phyloP scores from a whole-genome alignment of 2,113 vertebrate species.

The Corapipo altera region DNA sequence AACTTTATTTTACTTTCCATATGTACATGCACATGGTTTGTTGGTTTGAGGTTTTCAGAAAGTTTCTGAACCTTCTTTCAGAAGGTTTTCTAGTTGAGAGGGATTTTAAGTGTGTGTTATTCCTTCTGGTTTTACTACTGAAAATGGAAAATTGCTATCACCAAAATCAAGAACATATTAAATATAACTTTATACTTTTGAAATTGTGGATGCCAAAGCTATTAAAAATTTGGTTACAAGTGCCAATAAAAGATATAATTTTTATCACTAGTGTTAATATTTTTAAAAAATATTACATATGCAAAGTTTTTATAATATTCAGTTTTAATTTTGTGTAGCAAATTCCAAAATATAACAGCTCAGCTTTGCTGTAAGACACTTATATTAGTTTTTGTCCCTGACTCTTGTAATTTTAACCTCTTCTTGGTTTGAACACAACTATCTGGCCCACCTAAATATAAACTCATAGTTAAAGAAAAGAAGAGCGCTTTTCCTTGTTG shows the following conservation, averaged over 20 bases:
- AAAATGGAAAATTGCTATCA: not conserved
- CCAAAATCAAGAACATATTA: not conserved
- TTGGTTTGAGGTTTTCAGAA: not conserved
- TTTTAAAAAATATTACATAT: not conserved
- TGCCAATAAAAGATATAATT: not conserved
- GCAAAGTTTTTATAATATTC: not conserved
- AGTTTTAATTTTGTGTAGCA: not conserved
- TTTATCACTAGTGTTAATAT: not conserved
- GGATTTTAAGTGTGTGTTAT: not conserved
- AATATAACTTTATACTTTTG: not conserved
- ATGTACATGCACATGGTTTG: not conserved
- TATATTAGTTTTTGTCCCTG: not conserved
- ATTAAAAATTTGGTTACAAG: not conserved
- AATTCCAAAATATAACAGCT: not conserved
- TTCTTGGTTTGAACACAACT: not conserved
- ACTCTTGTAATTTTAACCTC: not conserved
- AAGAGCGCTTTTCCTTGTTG: not conserved
- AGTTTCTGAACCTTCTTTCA: too few species aligned
- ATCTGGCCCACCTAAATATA: not conserved
- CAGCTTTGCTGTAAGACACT: not conserved
- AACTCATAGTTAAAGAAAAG: slow-evolving; percentile 6
- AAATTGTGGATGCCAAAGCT: not conserved
- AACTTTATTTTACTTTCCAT: not conserved
- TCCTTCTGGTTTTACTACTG: not conserved
- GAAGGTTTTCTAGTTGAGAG: not conserved